Percentiles rank a stretch among this genome's conserved stretches.
Evolutionary conservation across 2,888 invertebrate species (phyloP).

Genomic region (Nomada goodeniana): DNA sequence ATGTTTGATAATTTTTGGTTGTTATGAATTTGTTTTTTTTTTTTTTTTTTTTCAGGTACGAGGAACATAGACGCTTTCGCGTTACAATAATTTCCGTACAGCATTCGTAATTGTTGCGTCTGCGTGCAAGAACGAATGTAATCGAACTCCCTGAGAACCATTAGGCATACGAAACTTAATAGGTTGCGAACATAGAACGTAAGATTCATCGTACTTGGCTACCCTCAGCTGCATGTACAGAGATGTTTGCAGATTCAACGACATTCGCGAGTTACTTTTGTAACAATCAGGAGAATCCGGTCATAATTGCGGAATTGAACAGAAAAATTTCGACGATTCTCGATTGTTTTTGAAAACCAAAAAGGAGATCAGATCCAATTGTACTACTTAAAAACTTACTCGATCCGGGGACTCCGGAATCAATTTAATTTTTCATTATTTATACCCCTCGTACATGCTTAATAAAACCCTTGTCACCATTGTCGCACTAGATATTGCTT

Average conservation of each 20-base stretch:
- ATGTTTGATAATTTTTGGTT: constrained; percentile 21
- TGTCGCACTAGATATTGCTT: too few relatives aligned
- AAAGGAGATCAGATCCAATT: constrained; percentile 10
- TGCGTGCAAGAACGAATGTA: constrained; percentile 19
- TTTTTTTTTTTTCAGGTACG: constrained; percentile 40
- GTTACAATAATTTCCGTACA: constrained; percentile 27
- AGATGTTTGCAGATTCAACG: constrained; percentile 62
- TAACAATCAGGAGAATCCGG: not conserved
- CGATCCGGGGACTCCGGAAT: constrained; percentile 8
- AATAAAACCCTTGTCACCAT: too few relatives aligned
- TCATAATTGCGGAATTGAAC: not conserved
- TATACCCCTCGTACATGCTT: too few relatives aligned
- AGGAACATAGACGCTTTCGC: constrained; percentile 36
- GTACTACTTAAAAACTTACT: constrained; percentile 19
- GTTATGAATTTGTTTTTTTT: constrained; percentile 20
- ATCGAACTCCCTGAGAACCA: constrained; percentile 46
- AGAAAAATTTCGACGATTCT: constrained; percentile 4
- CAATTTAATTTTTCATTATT: not conserved
- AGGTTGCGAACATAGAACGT: constrained; percentile 43
- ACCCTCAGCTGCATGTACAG: constrained; percentile 74
- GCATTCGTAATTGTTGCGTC: constrained; percentile 1
- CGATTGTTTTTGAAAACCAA: constrained; percentile 17
- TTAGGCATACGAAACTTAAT: constrained; percentile 43
- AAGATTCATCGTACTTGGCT: constrained; percentile 46
- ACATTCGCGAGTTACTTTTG: not conserved